Evolutionary conservation across 2,113 vertebrate species (phyloP).

Genomic region (Callipepla squamata): DNA sequence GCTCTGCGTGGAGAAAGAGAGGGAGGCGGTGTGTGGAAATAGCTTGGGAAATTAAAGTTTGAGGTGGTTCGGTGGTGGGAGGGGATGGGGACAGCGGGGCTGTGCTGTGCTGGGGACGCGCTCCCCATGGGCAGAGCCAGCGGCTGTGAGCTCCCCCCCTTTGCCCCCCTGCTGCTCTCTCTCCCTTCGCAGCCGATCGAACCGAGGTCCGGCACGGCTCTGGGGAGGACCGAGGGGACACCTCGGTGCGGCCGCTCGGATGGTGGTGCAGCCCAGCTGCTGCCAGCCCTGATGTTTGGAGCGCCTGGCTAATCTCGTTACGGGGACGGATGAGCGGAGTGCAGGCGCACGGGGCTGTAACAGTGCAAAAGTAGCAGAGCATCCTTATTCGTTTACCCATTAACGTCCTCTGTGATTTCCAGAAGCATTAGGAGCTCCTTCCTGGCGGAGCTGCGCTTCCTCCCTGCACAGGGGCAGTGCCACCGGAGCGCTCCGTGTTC

Average conservation of each 20-base stretch:
- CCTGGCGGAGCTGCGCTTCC: neutral
- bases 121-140: neutral
- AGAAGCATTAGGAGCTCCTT: neutral
- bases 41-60: neutral
- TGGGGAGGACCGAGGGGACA: fast-evolving
- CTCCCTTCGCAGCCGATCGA: neutral
- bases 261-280: fast-evolving
- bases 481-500: neutral
- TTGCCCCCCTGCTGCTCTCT: neutral
- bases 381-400: neutral
- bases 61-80: neutral
- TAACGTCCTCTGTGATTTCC: neutral
- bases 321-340: neutral
- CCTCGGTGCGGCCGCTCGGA: neutral
- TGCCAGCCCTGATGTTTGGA: neutral
- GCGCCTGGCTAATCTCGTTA: neutral
- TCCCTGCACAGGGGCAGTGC: neutral
- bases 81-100: neutral
- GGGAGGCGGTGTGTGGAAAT: neutral
- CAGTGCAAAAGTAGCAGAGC: neutral
- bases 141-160: neutral
- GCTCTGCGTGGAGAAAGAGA: neutral
- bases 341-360: neutral
- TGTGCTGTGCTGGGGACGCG: neutral
- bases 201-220: fast-evolving